These are phyloP conservation scores for Platanista minor DNA, from an alignment of 2,113 vertebrate genomes.

Conservation along the genomic window DNA sequence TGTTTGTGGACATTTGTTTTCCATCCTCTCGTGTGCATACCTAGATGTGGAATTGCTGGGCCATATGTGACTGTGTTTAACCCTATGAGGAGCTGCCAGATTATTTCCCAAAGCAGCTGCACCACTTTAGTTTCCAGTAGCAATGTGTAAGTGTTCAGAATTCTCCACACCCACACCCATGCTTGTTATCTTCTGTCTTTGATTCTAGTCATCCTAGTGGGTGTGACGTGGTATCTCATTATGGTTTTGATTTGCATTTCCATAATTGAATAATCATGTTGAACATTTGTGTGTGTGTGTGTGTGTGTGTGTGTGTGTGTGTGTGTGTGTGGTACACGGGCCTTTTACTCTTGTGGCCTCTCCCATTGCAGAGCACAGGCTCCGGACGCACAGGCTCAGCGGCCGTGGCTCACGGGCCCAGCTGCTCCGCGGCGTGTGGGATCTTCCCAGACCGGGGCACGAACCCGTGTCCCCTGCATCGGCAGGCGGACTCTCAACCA, in stretches of 20 bases:
- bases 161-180: background rate
- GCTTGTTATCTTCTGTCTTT: background rate
- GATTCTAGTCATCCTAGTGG: background rate
- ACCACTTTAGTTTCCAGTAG: too few relatives aligned
- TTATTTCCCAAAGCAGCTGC: background rate
- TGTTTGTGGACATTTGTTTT: background rate
- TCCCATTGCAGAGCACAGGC: too few relatives aligned
- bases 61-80: background rate
- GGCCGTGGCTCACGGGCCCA: too few relatives aligned
- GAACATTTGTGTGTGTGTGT: too few relatives aligned
- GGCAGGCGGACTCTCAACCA: too few relatives aligned
- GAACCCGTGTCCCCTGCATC: too few relatives aligned
- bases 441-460: too few relatives aligned
- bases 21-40: background rate
- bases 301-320: too few relatives aligned
- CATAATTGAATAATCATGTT: background rate
- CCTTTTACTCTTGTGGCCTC: too few relatives aligned
- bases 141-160: background rate
- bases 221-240: background rate
- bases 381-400: too few relatives aligned
- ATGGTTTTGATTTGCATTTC: background rate
- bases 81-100: fast-evolving
- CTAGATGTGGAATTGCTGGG: background rate
- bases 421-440: too few relatives aligned
- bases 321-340: too few relatives aligned